phyloP scores from a whole-genome alignment of 2,113 vertebrate species.

The Beaufortia kweichowensis region DNA sequence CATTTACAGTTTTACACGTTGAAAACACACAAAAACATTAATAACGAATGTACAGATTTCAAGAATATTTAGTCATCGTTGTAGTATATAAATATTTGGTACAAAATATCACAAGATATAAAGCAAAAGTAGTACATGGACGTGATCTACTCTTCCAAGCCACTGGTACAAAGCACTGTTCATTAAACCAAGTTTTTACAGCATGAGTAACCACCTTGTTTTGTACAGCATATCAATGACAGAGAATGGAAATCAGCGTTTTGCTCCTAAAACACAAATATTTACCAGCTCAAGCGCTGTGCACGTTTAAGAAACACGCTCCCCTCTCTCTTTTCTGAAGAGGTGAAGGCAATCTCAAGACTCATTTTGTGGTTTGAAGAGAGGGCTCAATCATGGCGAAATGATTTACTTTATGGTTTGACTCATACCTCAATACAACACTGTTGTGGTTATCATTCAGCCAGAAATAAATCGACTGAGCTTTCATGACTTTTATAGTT shows the following conservation, averaged over 20 bases:
- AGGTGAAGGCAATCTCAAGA: slow-evolving; percentile 51
- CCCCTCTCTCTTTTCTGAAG: slow-evolving; percentile 40
- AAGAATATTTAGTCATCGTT: slow-evolving; percentile 67
- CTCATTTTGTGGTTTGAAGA: slow-evolving; percentile 51
- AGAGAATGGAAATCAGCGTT: slow-evolving; percentile 45
- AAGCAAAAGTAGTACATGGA: slow-evolving; percentile 80
- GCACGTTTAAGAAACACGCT: not conserved
- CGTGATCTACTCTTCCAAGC: slow-evolving; percentile 69
- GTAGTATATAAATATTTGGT: slow-evolving; percentile 91
- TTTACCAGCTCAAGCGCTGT: slow-evolving; percentile 41
- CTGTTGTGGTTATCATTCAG: slow-evolving; percentile 48
- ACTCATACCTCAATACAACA: slow-evolving; percentile 49
- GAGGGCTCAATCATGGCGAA: slow-evolving; percentile 45
- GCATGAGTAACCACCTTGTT: slow-evolving; percentile 40
- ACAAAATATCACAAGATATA: slow-evolving; percentile 88
- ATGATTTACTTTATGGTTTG: slow-evolving; percentile 54
- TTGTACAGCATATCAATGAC: slow-evolving; percentile 55
- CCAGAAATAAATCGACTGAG: slow-evolving; percentile 41
- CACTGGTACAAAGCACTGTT: slow-evolving; percentile 75
- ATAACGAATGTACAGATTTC: slow-evolving; percentile 54
- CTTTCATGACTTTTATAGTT: slow-evolving; percentile 41
- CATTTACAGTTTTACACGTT: slow-evolving; percentile 63
- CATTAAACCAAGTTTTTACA: slow-evolving; percentile 65
- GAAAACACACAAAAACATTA: slow-evolving; percentile 65
- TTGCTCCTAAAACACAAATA: slow-evolving; percentile 50